Base-by-base conservation (phyloP, 2,797 vertebrate genomes). In the Fistularia tabacaria region DNA sequence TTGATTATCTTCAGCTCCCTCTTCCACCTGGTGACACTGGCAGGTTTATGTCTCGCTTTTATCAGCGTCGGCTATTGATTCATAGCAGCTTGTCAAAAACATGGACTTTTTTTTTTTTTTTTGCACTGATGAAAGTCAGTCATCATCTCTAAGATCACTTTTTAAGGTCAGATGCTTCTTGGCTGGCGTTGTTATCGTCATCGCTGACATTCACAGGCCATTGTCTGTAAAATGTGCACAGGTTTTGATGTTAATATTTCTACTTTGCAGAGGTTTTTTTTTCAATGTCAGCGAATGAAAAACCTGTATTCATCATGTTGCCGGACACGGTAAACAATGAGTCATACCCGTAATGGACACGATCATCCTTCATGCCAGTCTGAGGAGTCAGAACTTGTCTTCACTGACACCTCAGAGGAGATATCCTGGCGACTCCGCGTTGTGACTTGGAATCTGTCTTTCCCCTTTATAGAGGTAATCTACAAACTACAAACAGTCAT, bases 1-100 rank as follows among this genome's bases (percentile, higher is more conserved):
- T 46, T 54, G 36, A 59, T 59, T 58, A 62, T 58, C 42, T 54
- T 49, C 48, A 47, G 36, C 44, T 13, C 45, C 10, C 36, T 38
- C 56, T 64, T 58, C 60, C 51, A 59, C 64, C 49, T 49, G 43
- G 51, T 48, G 51, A 61, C 51, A 51, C 42, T 2, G 8, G 54
- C 37, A 45, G 58, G 52, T 61, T 25, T 25, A 25, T 25, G 25
- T 25, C 25, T 25, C 25, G 25, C 25, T 25, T 25, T 25, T 25
- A 25, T 56, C 46, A 49, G 38, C 46, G 15, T 9, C 13, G 14
- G 13, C 7, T 61, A 46, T 56, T 60, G 57, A 66, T 60, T 66
- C 49, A 60, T 51, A 48, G 48, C 11, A 49, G 40, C 38, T 10
- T 61, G 36, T 49, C 52, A 37, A 13, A 45, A 54, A 50, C 13